Conservation (phyloP, 2,888 invertebrate species). For the Pseudococcus viburni region DNA sequence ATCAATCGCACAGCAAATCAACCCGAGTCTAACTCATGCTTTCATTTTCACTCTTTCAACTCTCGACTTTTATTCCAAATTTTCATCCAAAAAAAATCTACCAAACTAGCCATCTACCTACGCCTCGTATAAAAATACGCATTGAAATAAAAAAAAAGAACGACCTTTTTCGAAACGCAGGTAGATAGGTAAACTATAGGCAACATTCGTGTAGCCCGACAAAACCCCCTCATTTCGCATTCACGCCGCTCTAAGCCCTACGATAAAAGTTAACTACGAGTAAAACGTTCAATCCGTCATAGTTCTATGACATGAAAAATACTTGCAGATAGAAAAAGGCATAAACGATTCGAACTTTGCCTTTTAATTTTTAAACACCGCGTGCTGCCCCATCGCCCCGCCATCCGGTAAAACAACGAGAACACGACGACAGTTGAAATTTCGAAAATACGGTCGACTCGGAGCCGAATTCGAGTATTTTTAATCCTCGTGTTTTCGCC, state of each 20-base stretch:
- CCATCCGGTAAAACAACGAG: background rate
- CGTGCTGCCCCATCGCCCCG: background rate
- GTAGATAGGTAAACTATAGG: background rate
- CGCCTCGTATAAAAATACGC: background rate
- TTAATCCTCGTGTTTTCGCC: conserved; percentile 12
- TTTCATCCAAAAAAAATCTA: too few species aligned
- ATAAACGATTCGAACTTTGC: conserved; percentile 30
- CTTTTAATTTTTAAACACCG: conserved; percentile 34
- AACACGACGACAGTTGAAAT: background rate
- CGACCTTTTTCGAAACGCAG: conserved; percentile 7
- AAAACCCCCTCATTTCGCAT: conserved; percentile 5
- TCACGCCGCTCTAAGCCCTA: background rate
- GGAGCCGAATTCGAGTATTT: conserved; percentile 1
- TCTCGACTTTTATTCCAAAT: too few species aligned
- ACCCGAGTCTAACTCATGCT: too few species aligned
- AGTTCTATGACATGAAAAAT: conserved; percentile 43
- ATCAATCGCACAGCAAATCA: too few species aligned
- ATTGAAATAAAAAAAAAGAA: background rate
- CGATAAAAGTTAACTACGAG: conserved; percentile 36
- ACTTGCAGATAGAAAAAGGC: conserved; percentile 10
- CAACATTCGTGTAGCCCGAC: background rate
- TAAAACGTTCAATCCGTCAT: conserved; percentile 37
- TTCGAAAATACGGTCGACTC: background rate
- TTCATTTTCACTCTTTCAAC: too few species aligned
- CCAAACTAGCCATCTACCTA: too few species aligned